These are phyloP conservation scores for Celastrina argiolus DNA, from an alignment of 2,888 invertebrate genomes.

Conservation along the genomic window DNA sequence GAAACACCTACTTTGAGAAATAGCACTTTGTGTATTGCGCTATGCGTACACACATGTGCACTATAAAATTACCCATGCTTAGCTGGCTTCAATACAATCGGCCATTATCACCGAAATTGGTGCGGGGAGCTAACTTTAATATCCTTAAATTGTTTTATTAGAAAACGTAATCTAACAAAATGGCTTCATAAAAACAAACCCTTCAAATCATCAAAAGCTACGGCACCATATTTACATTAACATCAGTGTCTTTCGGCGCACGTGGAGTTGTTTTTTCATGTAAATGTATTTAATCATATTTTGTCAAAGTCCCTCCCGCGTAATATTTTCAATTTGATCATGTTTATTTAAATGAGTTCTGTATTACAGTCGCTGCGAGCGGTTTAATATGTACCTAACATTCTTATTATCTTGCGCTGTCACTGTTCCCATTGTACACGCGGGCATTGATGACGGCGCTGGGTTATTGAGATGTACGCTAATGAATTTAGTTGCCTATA, in stretches of 20 bases:
- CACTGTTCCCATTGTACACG: conserved; percentile 39
- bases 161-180: no score
- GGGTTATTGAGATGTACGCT: no score
- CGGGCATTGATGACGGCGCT: background rate
- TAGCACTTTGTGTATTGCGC: no score
- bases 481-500: no score
- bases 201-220: background rate
- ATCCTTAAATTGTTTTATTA: no score
- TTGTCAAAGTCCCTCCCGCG: conserved; percentile 36
- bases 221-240: background rate
- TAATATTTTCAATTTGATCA: conserved; percentile 74
- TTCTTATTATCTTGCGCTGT: conserved; percentile 60
- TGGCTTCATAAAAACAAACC: no score
- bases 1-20: no score
- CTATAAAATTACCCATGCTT: no score
- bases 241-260: background rate
- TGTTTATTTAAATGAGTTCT: conserved; percentile 74
- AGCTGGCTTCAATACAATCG: no score
- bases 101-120: no score
- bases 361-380: conserved; percentile 54
- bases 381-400: conserved; percentile 67
- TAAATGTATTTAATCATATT: conserved; percentile 31
- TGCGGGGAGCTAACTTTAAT: no score
- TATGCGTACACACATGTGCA: no score
- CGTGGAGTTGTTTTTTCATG: conserved; percentile 14